These are phyloP conservation scores for Harmothoe impar DNA, from an alignment of 2,888 invertebrate genomes.

Conservation along the genomic window DNA sequence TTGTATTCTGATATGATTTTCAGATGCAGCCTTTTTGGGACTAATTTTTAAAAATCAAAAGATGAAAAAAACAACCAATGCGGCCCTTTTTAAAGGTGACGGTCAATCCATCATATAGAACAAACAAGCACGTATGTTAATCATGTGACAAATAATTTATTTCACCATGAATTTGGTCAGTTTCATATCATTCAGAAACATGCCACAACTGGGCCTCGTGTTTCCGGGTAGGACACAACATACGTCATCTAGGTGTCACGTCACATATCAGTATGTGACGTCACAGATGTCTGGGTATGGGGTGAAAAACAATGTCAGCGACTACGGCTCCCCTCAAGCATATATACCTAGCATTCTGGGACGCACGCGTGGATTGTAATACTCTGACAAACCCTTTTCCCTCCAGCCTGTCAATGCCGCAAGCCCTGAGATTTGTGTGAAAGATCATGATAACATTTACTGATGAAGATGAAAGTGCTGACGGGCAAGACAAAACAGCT, in stretches of 20 bases:
- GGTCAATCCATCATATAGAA: too few species aligned
- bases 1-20: too few species aligned
- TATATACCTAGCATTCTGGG: background rate
- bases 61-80: too few species aligned
- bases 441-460: background rate
- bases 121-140: background rate
- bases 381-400: background rate
- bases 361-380: background rate
- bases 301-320: background rate
- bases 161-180: slow-evolving; percentile 54
- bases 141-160: slow-evolving; percentile 63
- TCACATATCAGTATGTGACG: slow-evolving; percentile 3
- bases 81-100: too few species aligned
- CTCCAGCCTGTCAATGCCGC: background rate
- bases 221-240: background rate
- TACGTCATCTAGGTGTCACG: background rate
- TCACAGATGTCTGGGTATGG: slow-evolving; percentile 17
- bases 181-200: background rate
- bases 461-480: background rate
- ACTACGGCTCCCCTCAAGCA: background rate
- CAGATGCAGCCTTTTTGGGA: too few species aligned
- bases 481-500: background rate
- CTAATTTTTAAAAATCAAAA: too few species aligned
- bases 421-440: slow-evolving; percentile 1
- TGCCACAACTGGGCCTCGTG: background rate